A percentile compares a stretch with the other conserved stretches of the same genome.
These are phyloP conservation scores for Odontomyia ornata DNA, from an alignment of 2,888 invertebrate genomes.

Conservation along the genomic window DNA sequence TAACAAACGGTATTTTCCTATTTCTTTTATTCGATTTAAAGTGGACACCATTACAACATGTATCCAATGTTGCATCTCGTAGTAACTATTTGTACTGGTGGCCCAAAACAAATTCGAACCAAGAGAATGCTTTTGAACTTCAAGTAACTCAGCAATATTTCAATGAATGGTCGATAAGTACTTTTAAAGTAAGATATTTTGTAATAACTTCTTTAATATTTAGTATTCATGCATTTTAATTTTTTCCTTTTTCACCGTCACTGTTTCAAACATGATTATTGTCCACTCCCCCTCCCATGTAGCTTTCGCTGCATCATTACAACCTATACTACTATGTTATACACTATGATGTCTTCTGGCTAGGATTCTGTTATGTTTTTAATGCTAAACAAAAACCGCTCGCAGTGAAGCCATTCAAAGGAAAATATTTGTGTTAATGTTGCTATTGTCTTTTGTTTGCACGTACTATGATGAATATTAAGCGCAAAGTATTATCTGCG, in stretches of 20 bases:
- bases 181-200: slow-evolving; percentile 37
- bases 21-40: not conserved
- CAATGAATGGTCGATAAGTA: slow-evolving; percentile 34
- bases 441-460: slow-evolving; percentile 35
- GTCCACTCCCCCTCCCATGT: slow-evolving; percentile 1
- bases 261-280: not conserved
- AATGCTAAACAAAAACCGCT: not conserved
- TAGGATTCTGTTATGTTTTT: not conserved
- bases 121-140: slow-evolving; percentile 32
- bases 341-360: too few species aligned
- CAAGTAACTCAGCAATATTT: slow-evolving; percentile 38
- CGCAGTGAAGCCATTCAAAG: slow-evolving; percentile 7
- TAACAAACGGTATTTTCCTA: not conserved
- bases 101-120: not conserved
- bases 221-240: not conserved
- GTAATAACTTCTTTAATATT: not conserved
- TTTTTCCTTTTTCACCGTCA: not conserved
- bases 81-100: too few species aligned
- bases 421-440: slow-evolving; percentile 42
- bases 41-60: slow-evolving; percentile 12
- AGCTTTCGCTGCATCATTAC: not conserved
- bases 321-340: not conserved
- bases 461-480: slow-evolving; percentile 47
- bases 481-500: slow-evolving; percentile 39
- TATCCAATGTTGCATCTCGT: not conserved